Percentiles rank a stretch among this genome's conserved stretches.
These are phyloP conservation scores for Drosophila lacertosa DNA, from an alignment of 1,140 invertebrate genomes.

Conservation along the genomic window DNA sequence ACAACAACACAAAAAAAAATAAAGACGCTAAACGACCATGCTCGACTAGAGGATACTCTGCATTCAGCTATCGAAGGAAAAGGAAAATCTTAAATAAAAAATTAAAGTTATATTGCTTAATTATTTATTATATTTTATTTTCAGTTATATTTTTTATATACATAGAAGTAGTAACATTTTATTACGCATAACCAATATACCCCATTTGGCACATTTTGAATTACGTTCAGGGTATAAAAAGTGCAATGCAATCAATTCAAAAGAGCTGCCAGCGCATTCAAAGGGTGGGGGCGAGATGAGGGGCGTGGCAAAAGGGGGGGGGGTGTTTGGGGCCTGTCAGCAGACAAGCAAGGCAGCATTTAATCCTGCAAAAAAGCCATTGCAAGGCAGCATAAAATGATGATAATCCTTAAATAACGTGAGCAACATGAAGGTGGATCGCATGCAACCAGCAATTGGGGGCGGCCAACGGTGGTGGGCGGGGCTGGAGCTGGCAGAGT, in stretches of 20 bases:
- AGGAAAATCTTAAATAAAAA: too few species aligned
- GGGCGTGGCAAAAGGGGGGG: not conserved
- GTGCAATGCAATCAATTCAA: slow-evolving; percentile 81
- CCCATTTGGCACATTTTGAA: not conserved
- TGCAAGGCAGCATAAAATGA: slow-evolving; percentile 78
- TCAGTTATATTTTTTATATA: too few species aligned
- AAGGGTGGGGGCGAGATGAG: not conserved
- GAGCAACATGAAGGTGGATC: slow-evolving; percentile 40
- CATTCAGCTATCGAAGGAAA: too few species aligned
- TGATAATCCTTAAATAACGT: slow-evolving; percentile 81
- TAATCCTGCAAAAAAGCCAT: slow-evolving; percentile 81
- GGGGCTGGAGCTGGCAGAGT: not conserved
- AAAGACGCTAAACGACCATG: slow-evolving; percentile 10
- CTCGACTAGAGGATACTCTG: too few species aligned
- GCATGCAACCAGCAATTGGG: not conserved
- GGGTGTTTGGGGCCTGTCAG: slow-evolving; percentile 15
- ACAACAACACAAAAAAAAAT: slow-evolving; percentile 51
- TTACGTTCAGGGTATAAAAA: slow-evolving; percentile 50
- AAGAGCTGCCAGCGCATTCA: slow-evolving; percentile 36
- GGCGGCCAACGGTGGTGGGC: not conserved
- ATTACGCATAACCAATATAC: slow-evolving; percentile 1
- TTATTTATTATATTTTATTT: too few species aligned
- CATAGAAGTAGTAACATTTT: too few species aligned
- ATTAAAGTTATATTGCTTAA: too few species aligned
- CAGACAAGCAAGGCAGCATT: slow-evolving; percentile 63